These are phyloP conservation scores for Paraescarpia echinospica DNA, from an alignment of 1,140 invertebrate species.

Conservation along the genomic window DNA sequence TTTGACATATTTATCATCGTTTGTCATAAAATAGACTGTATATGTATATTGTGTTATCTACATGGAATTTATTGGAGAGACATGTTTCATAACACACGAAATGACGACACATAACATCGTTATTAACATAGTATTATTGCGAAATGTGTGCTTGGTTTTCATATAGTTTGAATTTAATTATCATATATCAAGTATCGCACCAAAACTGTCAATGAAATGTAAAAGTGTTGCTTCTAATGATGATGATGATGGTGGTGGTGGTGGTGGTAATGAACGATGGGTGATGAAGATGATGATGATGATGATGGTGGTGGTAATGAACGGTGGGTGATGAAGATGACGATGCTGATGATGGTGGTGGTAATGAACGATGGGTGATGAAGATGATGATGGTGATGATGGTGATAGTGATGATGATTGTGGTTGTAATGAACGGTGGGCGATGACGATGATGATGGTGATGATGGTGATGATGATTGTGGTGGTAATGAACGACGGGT, in stretches of 20 bases:
- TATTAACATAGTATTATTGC: background rate
- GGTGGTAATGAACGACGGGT: conserved; percentile 7
- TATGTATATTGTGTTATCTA: too few species aligned
- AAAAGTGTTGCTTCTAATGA: background rate
- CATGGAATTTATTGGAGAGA: too few species aligned
- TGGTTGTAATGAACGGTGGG: conserved; percentile 18
- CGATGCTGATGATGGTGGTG: conserved; percentile 19
- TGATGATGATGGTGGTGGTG: background rate
- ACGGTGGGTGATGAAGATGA: background rate
- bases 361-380: conserved; percentile 23
- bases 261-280: too few species aligned
- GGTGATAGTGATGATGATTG: conserved; percentile 13
- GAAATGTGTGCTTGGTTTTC: background rate
- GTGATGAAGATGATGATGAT: background rate
- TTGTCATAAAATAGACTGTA: too few species aligned
- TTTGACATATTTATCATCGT: background rate
- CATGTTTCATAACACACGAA: background rate
- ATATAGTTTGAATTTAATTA: background rate
- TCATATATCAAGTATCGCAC: background rate
- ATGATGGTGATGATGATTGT: conserved; percentile 17
- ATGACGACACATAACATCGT: background rate
- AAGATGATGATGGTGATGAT: background rate
- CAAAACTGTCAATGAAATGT: background rate
- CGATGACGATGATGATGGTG: conserved; percentile 8
- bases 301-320: conserved; percentile 13